A percentile compares a stretch with the other conserved stretches of the same genome.
Conservation (phyloP, 2,888 invertebrate genomes). For the Drosophila subsilvestris region DNA sequence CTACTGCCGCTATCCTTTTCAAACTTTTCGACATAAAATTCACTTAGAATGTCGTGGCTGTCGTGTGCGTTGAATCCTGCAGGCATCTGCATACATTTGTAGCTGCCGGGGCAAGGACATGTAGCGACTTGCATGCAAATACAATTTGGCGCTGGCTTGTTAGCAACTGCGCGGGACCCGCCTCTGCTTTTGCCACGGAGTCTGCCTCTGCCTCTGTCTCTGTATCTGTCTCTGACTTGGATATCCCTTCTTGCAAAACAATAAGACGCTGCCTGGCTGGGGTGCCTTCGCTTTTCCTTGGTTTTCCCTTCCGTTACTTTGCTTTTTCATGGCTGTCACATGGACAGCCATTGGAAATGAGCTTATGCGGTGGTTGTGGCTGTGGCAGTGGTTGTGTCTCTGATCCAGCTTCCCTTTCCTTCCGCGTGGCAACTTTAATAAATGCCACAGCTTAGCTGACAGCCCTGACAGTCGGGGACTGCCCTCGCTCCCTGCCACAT, state of each 20-base stretch:
- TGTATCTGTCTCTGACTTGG: constrained; percentile 16
- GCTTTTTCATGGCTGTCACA: constrained; percentile 62
- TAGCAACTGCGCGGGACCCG: constrained; percentile 54
- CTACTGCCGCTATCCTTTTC: constrained; percentile 61
- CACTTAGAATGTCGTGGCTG: constrained; percentile 77
- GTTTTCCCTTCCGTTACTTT: constrained; percentile 9
- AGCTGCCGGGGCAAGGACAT: constrained; percentile 70
- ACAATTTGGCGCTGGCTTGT: constrained; percentile 74
- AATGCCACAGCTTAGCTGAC: constrained; percentile 72
- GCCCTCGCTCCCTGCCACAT: constrained; percentile 11
- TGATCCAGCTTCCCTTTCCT: constrained; percentile 32
- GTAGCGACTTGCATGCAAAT: constrained; percentile 73
- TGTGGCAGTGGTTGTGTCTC: constrained; percentile 18
- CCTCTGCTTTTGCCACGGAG: constrained; percentile 6
- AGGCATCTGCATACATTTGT: constrained; percentile 75
- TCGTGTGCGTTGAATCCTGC: constrained; percentile 69
- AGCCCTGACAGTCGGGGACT: constrained; percentile 30
- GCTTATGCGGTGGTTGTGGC: constrained; percentile 67
- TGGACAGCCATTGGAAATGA: constrained; percentile 71
- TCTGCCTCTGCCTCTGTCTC: constrained; percentile 5
- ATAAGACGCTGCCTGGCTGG: constrained; percentile 58
- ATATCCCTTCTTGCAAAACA: constrained; percentile 60
- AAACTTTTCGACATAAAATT: constrained; percentile 76
- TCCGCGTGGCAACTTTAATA: constrained; percentile 74
- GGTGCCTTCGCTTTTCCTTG: constrained; percentile 1